phyloP scores from a whole-genome alignment of 2,797 vertebrate genomes.

The Falco naumanni region DNA sequence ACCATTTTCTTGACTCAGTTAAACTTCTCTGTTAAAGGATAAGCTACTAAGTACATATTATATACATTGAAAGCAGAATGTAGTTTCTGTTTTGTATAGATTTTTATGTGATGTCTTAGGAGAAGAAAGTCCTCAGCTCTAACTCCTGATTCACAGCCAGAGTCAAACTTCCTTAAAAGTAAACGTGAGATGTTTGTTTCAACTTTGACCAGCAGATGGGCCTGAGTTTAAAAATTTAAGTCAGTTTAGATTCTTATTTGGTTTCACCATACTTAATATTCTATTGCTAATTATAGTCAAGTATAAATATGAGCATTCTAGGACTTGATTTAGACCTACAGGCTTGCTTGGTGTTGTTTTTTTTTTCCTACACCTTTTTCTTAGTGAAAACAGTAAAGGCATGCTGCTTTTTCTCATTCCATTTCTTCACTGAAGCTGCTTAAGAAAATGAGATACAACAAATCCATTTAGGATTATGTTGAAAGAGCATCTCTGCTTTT shows the following conservation, averaged over 20 bases:
- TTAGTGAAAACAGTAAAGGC: neutral
- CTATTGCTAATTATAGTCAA: neutral
- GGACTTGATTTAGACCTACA: neutral
- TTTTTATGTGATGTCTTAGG: neutral
- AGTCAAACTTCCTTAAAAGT: neutral
- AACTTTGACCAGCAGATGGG: neutral
- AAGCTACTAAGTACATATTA: neutral
- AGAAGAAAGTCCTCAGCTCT: neutral
- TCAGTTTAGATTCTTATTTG: neutral
- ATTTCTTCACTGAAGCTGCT: neutral
- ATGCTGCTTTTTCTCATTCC: constrained; percentile 1
- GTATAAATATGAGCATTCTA: neutral
- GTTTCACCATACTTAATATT: neutral
- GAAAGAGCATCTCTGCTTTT: constrained; percentile 51
- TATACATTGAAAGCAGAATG: neutral
- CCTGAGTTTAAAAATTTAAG: neutral
- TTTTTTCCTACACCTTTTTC: neutral
- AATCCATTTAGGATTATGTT: constrained; percentile 55
- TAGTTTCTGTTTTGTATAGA: neutral
- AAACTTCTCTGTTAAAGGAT: neutral
- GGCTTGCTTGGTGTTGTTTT: neutral
- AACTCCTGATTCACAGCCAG: neutral
- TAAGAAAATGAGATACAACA: constrained; percentile 44
- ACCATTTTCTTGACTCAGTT: neutral
- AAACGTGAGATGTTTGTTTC: neutral